Evolutionary conservation across 2,888 invertebrate species (phyloP), one percentile per base, ranked within the genome.

Genomic region (Eupithecia dodoneata): DNA sequence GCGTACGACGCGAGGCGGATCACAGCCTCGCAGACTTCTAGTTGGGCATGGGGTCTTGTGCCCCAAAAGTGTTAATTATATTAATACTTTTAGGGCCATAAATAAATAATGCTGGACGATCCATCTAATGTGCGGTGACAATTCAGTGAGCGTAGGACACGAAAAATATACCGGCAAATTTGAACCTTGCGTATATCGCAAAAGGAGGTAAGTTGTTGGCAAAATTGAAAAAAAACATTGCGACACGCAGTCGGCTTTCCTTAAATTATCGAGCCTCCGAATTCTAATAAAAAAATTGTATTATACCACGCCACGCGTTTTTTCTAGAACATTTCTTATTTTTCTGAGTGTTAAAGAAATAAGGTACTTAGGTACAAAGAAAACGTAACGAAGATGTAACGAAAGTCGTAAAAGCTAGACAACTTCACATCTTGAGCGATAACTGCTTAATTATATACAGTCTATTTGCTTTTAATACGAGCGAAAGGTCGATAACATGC

Each of bases 401-500:
- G 30, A 63, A 63, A 63, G 4, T 63, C 70, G 30, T 70, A 47
- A 70, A 70, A 70, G n/a, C 45, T 6, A 66, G 65, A 67, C 75
- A 65, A 77, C 70, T 77, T 73, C 75, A 76, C 77, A 73, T 79
- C 72, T 75, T 77, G 45, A 73, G 47, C 45, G 70, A 70, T 70
- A 69, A 65, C 79, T 75, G 75, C 78, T 72, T 79, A 76, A 80
- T 81, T 76, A 82, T 82, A 82, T 81, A 81, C 79, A 71, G 70
- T 74, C 75, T 80, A 80, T 82, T 80, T 75, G 78, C 72, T 74
- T 76, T 81, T 84, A 82, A 84, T 81, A 75, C 75, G 76, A 82
- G 81, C 77, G 79, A 83, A 82, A 83, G 81, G 81, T 83, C 81
- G 79, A 76, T 79, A 76, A 74, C 76, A 78, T 77, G 78, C 74